phyloP scores from a whole-genome alignment of 1,140 invertebrate species.

The Drosophila ercepeae region DNA sequence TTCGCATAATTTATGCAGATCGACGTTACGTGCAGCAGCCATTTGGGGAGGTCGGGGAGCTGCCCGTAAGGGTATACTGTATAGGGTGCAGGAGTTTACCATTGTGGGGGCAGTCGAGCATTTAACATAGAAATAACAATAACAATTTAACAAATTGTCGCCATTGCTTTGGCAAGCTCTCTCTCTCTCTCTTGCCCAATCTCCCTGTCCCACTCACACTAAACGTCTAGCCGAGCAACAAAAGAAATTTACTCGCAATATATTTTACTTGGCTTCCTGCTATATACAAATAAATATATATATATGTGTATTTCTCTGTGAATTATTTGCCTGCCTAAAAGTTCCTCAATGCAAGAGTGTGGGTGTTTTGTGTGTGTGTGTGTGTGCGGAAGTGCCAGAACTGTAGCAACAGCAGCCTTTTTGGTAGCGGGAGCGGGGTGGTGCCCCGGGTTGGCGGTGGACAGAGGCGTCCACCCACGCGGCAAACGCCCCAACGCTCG shows the following conservation, averaged over 20 bases:
- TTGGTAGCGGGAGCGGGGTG: slow-evolving; percentile 1
- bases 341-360: slow-evolving; percentile 22
- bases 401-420: slow-evolving; percentile 11
- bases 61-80: background rate
- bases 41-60: background rate
- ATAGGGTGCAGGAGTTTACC: slow-evolving; percentile 9
- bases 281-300: slow-evolving; percentile 31
- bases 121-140: slow-evolving; percentile 83
- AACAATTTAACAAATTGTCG: slow-evolving; percentile 83
- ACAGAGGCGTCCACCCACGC: slow-evolving; percentile 63
- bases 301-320: slow-evolving; percentile 57
- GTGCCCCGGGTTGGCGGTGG: slow-evolving; percentile 1
- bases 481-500: slow-evolving; percentile 65
- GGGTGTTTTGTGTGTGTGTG: slow-evolving; percentile 8
- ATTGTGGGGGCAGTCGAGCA: slow-evolving; percentile 73
- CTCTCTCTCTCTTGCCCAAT: background rate
- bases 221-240: slow-evolving; percentile 70
- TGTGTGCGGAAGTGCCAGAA: slow-evolving; percentile 11
- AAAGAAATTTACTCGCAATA: slow-evolving; percentile 76
- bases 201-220: slow-evolving; percentile 29
- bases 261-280: slow-evolving; percentile 77
- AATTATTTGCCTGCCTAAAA: slow-evolving; percentile 68
- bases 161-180: slow-evolving; percentile 37
- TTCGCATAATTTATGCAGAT: slow-evolving; percentile 81
- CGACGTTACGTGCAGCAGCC: slow-evolving; percentile 75